Percentiles rank a stretch among this genome's conserved stretches.
phyloP scores from a whole-genome alignment of 1,140 invertebrate species.

The Trichoplusia ni region DNA sequence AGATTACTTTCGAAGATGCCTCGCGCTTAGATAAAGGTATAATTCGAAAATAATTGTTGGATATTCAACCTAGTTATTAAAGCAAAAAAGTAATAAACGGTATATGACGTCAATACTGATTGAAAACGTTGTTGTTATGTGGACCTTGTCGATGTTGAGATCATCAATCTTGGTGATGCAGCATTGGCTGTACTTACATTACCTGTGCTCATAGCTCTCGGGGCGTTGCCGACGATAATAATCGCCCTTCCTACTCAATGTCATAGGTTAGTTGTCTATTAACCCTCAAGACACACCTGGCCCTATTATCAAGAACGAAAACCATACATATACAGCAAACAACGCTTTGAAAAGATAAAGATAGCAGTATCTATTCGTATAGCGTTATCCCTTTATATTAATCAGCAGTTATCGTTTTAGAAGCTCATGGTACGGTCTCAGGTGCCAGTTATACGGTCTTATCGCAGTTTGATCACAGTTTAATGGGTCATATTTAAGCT shows the following conservation, averaged over 20 bases:
- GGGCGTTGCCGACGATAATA: conserved; percentile 27
- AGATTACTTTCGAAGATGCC: conserved; percentile 10
- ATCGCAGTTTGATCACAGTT: conserved; percentile 14
- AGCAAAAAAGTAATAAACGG: background rate
- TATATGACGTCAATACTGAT: background rate
- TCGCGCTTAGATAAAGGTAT: conserved; percentile 4
- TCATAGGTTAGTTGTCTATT: conserved; percentile 42
- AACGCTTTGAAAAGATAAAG: no score
- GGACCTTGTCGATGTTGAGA: background rate
- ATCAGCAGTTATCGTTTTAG: no score
- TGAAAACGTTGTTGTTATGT: conserved; percentile 12
- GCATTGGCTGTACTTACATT: conserved; percentile 19
- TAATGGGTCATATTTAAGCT: conserved; percentile 30
- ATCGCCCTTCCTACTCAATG: conserved; percentile 34
- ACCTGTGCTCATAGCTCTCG: conserved; percentile 9
- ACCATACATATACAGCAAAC: no score
- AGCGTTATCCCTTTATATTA: no score
- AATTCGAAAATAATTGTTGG: conserved; percentile 5
- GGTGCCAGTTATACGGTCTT: conserved; percentile 18
- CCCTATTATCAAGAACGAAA: no score
- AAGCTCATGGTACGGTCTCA: no score
- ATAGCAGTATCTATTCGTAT: no score
- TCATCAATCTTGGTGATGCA: conserved; percentile 32
- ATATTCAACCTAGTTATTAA: conserved; percentile 4
- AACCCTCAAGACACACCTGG: conserved; percentile 22